Percentiles rank a stretch among this genome's conserved stretches.
Conservation (phyloP, 2,888 invertebrate species). For the Rosalia funebris region DNA sequence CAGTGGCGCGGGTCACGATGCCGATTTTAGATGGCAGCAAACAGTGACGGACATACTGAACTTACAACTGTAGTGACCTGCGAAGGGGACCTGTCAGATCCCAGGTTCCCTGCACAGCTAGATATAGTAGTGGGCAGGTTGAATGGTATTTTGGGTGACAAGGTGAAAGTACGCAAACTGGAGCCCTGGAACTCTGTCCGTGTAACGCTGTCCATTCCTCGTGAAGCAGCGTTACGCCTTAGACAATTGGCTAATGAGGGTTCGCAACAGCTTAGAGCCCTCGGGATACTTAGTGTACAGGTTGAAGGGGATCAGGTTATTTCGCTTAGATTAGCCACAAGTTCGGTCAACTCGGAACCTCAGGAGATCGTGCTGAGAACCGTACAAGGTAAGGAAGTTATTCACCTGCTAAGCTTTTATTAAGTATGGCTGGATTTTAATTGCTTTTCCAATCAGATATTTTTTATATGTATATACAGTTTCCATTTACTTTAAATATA, state of each 20-base stretch:
- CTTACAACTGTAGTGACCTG: constrained; percentile 85
- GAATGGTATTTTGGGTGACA: constrained; percentile 73
- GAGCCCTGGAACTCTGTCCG: constrained; percentile 99
- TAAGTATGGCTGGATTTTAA: too few species aligned
- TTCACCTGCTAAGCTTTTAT: too few species aligned
- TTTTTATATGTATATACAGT: too few species aligned
- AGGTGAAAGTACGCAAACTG: constrained; percentile 77
- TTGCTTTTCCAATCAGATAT: too few species aligned
- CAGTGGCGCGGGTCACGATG: constrained; percentile 43
- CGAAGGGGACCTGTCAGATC: constrained; percentile 90
- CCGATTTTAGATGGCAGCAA: constrained; percentile 77
- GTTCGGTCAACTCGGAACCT: constrained; percentile 73
- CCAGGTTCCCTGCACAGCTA: constrained; percentile 84
- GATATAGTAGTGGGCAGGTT: constrained; percentile 81
- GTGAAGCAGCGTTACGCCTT: constrained; percentile 92
- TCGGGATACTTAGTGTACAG: constrained; percentile 95
- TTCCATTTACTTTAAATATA: too few species aligned
- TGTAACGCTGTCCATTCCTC: constrained; percentile 96
- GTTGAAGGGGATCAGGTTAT: constrained; percentile 88
- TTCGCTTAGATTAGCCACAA: constrained; percentile 71
- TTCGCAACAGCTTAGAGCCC: constrained; percentile 85
- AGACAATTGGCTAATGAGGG: constrained; percentile 93
- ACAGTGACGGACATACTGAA: constrained; percentile 82
- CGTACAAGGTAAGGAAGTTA: constrained; percentile 57
- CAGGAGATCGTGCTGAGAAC: constrained; percentile 77